Evolutionary conservation across 2,797 vertebrate species (phyloP), one percentile per base, ranked within the genome.

Genomic region (Poeciliopsis infans): DNA sequence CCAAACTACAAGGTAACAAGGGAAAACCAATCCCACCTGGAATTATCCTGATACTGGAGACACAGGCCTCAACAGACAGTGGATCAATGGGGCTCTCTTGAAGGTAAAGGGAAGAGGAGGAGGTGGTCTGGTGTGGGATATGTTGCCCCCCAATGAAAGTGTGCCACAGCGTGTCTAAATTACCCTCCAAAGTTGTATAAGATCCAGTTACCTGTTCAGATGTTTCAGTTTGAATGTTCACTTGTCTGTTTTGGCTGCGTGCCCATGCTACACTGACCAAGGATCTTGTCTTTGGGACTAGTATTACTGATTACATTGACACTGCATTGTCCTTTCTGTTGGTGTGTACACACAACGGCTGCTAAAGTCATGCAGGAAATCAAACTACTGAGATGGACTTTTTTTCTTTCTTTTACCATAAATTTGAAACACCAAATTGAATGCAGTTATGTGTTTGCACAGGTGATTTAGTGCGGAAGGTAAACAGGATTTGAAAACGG

Each of bases 21-120:
- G 95, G 94, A 95, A 96, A 96, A 95, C 91, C 90, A 95, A 96
- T 95, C 95, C 95, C 94, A 92, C 91, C 87, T 90, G 94, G 93
- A 95, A 93, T 93, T 92, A 94, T 93, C 89, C 92, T 91, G 94
- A 93, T 94, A 95, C 91, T 92, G 93, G 94, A 93, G 93, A 94
- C 93, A 90, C 90, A 83, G 85, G 83, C 83, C 83, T 93, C 90
- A 89, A 86, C 90, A 92, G 90, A 93, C 93, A 92, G 88, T 64
- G 77, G 92, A 95, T 95, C 95, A 95, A 94, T 95, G 94, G 91
- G 81, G 84, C 89, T 94, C 93, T 93, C 93, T 64, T 20, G 91
- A 92, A 92, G 82, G 80, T 87, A 80, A 80, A 87, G 86, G 25
- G 88, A 90, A 90, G 85, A 90, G 91, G 85, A 90, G 92, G 85